These are phyloP conservation scores for Pterocles burchelli DNA, from an alignment of 2,113 vertebrate species.

Conservation along the genomic window DNA sequence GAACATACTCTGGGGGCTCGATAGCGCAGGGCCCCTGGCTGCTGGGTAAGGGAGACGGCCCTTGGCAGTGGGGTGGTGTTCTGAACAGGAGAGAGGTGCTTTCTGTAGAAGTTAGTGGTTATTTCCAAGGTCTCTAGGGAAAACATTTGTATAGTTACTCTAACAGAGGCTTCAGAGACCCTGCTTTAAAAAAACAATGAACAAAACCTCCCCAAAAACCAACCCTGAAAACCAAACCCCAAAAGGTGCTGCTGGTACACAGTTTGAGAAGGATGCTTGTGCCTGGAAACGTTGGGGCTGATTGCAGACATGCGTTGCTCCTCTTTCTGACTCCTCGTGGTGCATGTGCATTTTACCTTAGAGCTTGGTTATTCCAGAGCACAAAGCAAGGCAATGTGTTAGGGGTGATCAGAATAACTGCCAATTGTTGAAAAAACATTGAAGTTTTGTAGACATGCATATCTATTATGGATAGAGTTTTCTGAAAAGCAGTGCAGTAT, in stretches of 20 bases:
- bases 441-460: background rate
- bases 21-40: background rate
- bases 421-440: background rate
- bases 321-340: fast-evolving
- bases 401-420: background rate
- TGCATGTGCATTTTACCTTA: background rate
- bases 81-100: background rate
- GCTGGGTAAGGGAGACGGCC: background rate
- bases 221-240: background rate
- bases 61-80: background rate
- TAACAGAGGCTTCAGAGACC: background rate
- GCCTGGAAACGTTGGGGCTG: background rate
- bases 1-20: background rate
- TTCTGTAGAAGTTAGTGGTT: background rate
- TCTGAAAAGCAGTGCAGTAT: background rate
- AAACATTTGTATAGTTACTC: background rate
- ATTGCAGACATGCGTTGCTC: fast-evolving
- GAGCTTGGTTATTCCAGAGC: background rate
- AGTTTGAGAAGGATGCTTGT: background rate
- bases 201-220: fast-evolving
- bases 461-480: background rate
- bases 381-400: fast-evolving
- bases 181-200: background rate
- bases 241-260: background rate
- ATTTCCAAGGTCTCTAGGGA: background rate